Evolutionary conservation across 2,797 vertebrate species (phyloP), one percentile per base, ranked within the genome.

Genomic region (Nasua narica): DNA sequence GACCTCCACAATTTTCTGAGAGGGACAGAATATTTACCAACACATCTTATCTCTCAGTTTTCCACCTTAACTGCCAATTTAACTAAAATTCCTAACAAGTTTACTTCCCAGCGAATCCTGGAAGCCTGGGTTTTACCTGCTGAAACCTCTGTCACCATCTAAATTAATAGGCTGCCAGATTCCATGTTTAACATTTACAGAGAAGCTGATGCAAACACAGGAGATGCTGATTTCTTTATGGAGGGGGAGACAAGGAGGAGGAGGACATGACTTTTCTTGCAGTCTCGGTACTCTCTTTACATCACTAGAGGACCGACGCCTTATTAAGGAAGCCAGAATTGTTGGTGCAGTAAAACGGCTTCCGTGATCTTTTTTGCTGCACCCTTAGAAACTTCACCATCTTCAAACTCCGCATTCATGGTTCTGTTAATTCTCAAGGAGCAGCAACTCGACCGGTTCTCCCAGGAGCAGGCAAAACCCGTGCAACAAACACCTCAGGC

Each of bases 341-440:
- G 52, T 19, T 85, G 95, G 96, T 97, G 97, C 97, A 97, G 97
- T 69, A 40, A 94, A 96, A n/a, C 7, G 97, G 96, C 97, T 98
- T 97, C 98, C 87, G 50, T 93, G 97, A 98, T 96, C 15, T 85
- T 86, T n/a, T n/a, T 35, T 90, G 94, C 97, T 97, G 97, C 94
- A 97, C 97, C 97, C 46, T 52, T 67, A 56, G 86, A 92, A 96
- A 96, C 96, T 98, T 97, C 84, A 96, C 95, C 96, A 54, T 91
- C 86, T 95, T 97, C 58, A 78, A 18, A 96, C 86, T 96, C 94
- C 76, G 12, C 54, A 60, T 85, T 91, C 89, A 78, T 94, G 91
- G 58, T 96, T 96, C 90, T 5, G 67, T 96, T 94, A 46, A 37
- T 94, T 97, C 86, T 95, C 70, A 95, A 96, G 95, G 96, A 97